Percentiles rank a stretch among this genome's conserved stretches.
Conservation (phyloP, 2,113 vertebrate genomes). For the Natator depressus region DNA sequence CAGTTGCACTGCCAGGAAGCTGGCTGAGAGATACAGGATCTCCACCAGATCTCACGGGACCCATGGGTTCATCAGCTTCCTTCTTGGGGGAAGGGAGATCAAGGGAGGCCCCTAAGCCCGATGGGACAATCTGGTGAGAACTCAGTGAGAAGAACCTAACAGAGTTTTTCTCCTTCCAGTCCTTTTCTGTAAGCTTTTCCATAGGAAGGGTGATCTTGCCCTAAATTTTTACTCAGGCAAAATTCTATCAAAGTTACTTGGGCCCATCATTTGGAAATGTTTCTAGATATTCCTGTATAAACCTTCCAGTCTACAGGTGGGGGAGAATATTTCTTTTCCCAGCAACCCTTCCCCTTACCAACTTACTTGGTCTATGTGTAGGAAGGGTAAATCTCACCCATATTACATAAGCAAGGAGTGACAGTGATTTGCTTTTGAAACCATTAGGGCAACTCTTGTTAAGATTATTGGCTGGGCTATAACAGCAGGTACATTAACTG, state of each 20-base stretch:
- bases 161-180: no score
- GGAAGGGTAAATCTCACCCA: neutral
- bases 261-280: neutral
- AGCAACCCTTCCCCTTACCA: neutral
- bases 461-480: neutral
- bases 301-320: neutral
- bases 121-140: no score
- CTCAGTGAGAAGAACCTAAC: no score
- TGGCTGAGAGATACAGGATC: no score
- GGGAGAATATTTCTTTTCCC: neutral
- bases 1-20: no score
- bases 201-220: no score
- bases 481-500: neutral
- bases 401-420: neutral
- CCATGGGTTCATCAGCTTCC: no score
- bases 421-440: neutral
- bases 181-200: no score
- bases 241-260: neutral
- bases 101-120: no score
- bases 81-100: no score
- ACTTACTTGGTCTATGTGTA: neutral
- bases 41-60: no score
- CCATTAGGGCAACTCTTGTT: neutral
- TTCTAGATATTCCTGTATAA: neutral
- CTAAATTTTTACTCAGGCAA: neutral